Conservation (phyloP, 2,113 vertebrate species). For the Asarcornis scutulata region DNA sequence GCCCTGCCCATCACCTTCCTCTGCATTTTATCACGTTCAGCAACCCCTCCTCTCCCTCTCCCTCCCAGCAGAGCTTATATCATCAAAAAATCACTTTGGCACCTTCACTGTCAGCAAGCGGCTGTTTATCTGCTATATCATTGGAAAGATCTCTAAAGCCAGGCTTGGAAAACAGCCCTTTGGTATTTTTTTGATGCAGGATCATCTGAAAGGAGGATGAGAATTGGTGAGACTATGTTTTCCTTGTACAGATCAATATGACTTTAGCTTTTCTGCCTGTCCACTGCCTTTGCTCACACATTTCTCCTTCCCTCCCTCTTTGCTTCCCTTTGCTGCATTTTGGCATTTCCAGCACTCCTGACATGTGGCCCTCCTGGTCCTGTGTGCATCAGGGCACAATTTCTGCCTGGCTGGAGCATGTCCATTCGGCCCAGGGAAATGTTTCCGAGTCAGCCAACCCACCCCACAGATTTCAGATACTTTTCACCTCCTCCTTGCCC, state of each 20-base stretch:
- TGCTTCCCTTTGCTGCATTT: neutral
- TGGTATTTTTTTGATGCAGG: constrained; percentile 65
- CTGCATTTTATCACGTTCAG: constrained; percentile 51
- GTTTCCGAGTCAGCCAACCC: neutral
- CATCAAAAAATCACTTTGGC: constrained; percentile 73
- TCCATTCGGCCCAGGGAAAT: neutral
- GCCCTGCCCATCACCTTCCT: neutral
- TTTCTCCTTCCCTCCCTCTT: neutral
- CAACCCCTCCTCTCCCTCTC: constrained; percentile 30
- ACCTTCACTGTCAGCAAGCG: constrained; percentile 66
- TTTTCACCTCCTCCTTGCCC: neutral
- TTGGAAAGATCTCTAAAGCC: constrained; percentile 68
- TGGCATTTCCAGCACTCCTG: neutral
- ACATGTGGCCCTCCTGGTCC: fast-evolving
- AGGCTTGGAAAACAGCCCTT: constrained; percentile 65
- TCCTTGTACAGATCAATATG: constrained; percentile 71
- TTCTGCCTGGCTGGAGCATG: neutral
- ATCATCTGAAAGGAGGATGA: constrained; percentile 72
- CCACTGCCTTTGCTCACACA: neutral
- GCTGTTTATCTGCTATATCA: constrained; percentile 68
- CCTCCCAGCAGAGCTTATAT: constrained; percentile 56
- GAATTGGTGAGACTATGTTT: constrained; percentile 61
- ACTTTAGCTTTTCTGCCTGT: constrained; percentile 66
- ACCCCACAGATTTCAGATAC: neutral
- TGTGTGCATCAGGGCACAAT: fast-evolving